Evolutionary conservation across 2,797 vertebrate genomes (phyloP), one percentile per base, ranked within the genome.

Genomic region (Poeciliopsis infans): DNA sequence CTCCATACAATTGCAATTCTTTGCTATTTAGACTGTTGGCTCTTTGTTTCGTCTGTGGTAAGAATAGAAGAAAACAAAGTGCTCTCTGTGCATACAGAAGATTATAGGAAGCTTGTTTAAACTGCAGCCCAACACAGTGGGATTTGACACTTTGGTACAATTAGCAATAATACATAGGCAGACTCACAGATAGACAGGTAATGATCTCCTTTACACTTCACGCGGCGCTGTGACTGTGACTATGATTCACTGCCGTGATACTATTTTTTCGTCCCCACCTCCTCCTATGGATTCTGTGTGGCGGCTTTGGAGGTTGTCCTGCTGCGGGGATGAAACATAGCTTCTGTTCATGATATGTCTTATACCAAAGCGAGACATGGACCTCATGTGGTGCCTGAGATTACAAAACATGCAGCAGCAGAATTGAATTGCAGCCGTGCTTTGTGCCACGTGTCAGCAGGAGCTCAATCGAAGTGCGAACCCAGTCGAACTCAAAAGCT

Each of bases 381-480:
- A 92, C 90, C 91, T 86, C 93, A 90, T 91, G 93, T 79, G 86
- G 93, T 1, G 92, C 70, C 83, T 70, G 84, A 89, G 91, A 94
- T 95, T 95, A 85, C 86, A 86, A 89, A 93, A 93, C 88, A 90
- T 85, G 84, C 88, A 85, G 90, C 86, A 82, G 84, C 85, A 88
- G 92, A 91, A 91, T 91, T 94, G 90, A 88, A 94, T 92, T 87
- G 89, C 88, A 87, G 85, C 85, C 80, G 43, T 23, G 83, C 85
- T 94, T 90, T 91, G 89, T 87, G 86, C 79, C 49, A 72, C 84
- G 77, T 86, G 91, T 81, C 93, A 93, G 94, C 93, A 82, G 88
- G 94, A 71, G 93, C 87, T 91, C 94, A 94, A 95, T 94, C 91
- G 86, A 92, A 93, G 88, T 81, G 89, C 91, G 91, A 89, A 89